phyloP scores from a whole-genome alignment of 2,888 invertebrate genomes.

The Orthosia gracilis region DNA sequence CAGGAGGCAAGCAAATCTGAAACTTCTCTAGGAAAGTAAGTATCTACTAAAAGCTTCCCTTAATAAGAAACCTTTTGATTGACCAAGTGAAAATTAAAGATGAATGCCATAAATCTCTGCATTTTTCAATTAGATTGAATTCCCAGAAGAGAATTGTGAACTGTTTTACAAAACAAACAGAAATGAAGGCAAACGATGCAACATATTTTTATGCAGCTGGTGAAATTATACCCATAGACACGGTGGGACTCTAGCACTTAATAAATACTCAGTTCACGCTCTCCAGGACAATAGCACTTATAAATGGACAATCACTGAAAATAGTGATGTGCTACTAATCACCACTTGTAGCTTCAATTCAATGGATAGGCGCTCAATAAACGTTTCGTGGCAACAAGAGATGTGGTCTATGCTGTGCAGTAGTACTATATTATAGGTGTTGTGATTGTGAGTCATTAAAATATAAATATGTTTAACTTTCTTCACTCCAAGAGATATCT shows the following conservation, averaged over 20 bases:
- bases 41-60: no score
- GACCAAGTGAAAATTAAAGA: no score
- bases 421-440: no score
- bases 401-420: not conserved
- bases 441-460: no score
- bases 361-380: slow-evolving; percentile 7
- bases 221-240: not conserved
- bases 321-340: slow-evolving; percentile 2
- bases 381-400: not conserved
- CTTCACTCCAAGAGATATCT: not conserved
- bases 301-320: not conserved
- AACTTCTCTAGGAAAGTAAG: no score
- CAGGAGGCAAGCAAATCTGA: no score
- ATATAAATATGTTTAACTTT: not conserved
- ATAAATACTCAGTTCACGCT: not conserved
- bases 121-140: not conserved
- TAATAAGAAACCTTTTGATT: no score
- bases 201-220: no score
- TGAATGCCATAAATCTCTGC: no score
- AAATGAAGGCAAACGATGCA: no score
- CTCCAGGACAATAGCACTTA: not conserved
- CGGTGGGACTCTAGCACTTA: not conserved
- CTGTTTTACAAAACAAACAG: no score
- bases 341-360: not conserved
- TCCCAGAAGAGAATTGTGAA: no score